Evolutionary conservation across 2,113 vertebrate species (phyloP).

Genomic region (Campylomormyrus tamandua): DNA sequence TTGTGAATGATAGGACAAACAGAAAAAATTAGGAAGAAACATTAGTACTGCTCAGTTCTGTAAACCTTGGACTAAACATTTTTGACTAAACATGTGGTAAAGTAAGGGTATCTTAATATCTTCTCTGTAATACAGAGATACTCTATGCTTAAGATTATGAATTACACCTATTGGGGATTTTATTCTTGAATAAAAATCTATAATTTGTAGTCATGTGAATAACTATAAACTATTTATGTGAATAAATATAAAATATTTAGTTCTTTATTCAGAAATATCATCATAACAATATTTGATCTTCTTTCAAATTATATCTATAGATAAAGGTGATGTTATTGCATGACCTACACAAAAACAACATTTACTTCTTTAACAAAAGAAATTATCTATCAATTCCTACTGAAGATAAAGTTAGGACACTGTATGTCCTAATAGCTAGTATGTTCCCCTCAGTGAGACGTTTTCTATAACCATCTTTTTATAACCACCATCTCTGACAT

Average conservation of each 20-base stretch:
- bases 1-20: neutral
- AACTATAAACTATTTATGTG: too few species aligned
- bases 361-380: neutral
- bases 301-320: too few species aligned
- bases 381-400: neutral
- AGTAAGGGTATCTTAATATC: neutral
- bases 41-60: neutral
- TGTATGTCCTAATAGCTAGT: neutral
- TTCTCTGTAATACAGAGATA: neutral
- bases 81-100: neutral
- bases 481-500: neutral
- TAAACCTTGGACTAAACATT: neutral
- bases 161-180: neutral
- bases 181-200: neutral
- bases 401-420: neutral
- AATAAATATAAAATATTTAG: neutral
- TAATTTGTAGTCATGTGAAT: neutral
- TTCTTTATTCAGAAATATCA: neutral
- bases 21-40: neutral
- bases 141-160: neutral
- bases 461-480: neutral
- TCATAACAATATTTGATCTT: neutral
- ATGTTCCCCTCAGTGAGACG: neutral
- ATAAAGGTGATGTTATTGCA: too few species aligned
- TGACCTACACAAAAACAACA: neutral